Percentiles rank a stretch among this genome's conserved stretches.
Evolutionary conservation across 2,797 vertebrate species (phyloP).

Genomic region (Neosilurus hyrtlii): DNA sequence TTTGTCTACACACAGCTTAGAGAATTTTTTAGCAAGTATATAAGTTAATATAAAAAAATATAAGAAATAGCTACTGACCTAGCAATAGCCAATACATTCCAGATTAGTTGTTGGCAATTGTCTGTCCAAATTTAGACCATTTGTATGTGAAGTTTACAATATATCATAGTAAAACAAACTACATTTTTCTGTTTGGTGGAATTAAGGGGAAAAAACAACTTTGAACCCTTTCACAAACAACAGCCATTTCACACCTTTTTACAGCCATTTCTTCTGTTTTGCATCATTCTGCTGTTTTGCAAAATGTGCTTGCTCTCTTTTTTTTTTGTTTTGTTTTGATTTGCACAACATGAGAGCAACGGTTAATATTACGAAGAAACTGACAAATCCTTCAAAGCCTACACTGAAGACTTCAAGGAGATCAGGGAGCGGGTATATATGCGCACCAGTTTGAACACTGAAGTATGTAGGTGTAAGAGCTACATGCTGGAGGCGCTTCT

Average conservation of each 20-base stretch:
- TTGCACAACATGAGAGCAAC: slow-evolving; percentile 37
- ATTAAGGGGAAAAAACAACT: slow-evolving; percentile 2
- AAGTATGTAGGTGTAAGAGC: slow-evolving; percentile 41
- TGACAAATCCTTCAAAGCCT: slow-evolving; percentile 36
- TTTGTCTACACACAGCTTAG: background rate
- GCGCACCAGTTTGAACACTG: slow-evolving; percentile 36
- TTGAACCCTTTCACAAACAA: background rate
- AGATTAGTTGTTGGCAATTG: background rate
- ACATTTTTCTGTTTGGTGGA: background rate
- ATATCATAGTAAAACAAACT: background rate
- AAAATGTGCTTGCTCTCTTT: slow-evolving; percentile 32
- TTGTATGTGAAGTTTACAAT: background rate
- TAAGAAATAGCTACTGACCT: background rate
- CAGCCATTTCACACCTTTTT: too few species aligned
- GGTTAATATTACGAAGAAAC: slow-evolving; percentile 36
- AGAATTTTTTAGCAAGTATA: background rate
- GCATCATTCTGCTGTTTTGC: slow-evolving; percentile 41
- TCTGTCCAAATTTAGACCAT: background rate
- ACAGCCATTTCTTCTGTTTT: slow-evolving; percentile 3
- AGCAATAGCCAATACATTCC: background rate
- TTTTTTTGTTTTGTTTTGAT: slow-evolving; percentile 13
- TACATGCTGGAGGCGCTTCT: slow-evolving; percentile 12
- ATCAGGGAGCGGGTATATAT: slow-evolving; percentile 8
- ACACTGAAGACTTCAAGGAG: slow-evolving; percentile 11
- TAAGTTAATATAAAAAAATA: background rate